Percentiles rank a stretch among this genome's conserved stretches.
Evolutionary conservation across 2,888 invertebrate species (phyloP).

Genomic region (Agonopterix alstromeriana): DNA sequence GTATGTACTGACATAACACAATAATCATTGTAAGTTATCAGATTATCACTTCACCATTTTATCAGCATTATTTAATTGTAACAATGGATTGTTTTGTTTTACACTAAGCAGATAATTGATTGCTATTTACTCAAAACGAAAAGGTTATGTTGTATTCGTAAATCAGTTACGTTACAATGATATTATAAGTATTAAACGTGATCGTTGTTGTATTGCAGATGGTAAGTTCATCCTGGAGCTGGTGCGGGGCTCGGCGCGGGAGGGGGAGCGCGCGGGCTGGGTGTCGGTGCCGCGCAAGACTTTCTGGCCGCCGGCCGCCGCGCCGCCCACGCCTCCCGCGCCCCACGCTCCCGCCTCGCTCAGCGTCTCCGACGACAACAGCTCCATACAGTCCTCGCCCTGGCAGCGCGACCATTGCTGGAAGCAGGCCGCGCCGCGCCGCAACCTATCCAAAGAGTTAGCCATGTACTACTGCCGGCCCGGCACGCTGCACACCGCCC

Average conservation of each 20-base stretch:
- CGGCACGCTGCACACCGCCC: constrained; percentile 58
- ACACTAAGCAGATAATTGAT: too few species aligned
- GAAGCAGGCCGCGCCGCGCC: constrained; percentile 88
- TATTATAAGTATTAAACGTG: neutral
- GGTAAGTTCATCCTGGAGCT: constrained; percentile 93
- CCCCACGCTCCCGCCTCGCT: constrained; percentile 84
- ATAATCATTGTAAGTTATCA: too few species aligned
- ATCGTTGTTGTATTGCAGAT: constrained; percentile 72
- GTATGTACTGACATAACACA: too few species aligned
- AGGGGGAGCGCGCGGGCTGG: constrained; percentile 90
- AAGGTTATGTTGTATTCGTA: too few species aligned
- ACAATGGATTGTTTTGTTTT: too few species aligned
- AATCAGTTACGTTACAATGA: too few species aligned
- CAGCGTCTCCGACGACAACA: constrained; percentile 93
- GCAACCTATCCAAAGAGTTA: constrained; percentile 84
- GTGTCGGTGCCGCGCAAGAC: constrained; percentile 93
- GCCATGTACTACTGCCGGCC: constrained; percentile 82
- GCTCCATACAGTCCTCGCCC: constrained; percentile 92
- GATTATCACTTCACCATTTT: too few species aligned
- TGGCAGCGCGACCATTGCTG: constrained; percentile 94
- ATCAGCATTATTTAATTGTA: too few species aligned
- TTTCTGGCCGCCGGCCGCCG: constrained; percentile 89
- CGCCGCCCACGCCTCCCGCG: constrained; percentile 64
- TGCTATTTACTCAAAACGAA: too few species aligned
- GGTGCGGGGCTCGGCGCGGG: constrained; percentile 74